Percentiles rank a stretch among this genome's conserved stretches.
Evolutionary conservation across 2,888 invertebrate species (phyloP).

Genomic region (Orthosia gothica): DNA sequence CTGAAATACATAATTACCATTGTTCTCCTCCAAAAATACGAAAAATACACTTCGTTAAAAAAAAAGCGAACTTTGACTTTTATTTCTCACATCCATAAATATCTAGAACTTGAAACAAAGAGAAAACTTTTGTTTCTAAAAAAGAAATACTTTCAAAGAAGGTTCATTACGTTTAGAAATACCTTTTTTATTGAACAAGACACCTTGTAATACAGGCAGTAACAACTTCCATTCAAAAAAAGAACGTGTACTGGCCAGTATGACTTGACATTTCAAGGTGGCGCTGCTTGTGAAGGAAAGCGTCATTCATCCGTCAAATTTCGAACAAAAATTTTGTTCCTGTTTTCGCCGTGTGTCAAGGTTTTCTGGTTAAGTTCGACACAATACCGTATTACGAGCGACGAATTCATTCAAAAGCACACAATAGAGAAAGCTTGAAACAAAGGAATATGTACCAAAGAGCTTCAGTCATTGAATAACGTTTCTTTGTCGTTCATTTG

Average conservation of each 20-base stretch:
- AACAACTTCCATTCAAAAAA: conserved; percentile 30
- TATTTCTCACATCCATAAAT: conserved; percentile 1
- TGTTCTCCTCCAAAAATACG: neutral
- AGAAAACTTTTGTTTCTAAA: conserved; percentile 16
- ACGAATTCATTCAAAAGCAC: conserved; percentile 29
- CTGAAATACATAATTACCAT: neutral
- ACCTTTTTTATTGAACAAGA: conserved; percentile 20
- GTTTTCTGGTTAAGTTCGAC: conserved; percentile 14
- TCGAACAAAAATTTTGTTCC: conserved; percentile 25
- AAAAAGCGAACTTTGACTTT: neutral
- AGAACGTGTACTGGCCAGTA: neutral
- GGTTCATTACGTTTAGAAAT: conserved; percentile 19
- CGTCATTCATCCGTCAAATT: conserved; percentile 11
- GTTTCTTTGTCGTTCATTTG: conserved; percentile 33
- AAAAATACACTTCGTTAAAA: neutral
- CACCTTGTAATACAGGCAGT: conserved; percentile 25
- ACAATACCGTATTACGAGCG: conserved; percentile 22
- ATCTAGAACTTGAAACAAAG: conserved; percentile 33
- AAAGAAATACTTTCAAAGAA: conserved; percentile 23
- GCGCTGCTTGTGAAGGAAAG: conserved; percentile 30
- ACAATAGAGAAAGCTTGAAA: conserved; percentile 32
- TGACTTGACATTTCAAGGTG: neutral
- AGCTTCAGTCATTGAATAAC: conserved; percentile 30
- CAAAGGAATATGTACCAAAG: conserved; percentile 44
- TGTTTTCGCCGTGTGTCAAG: conserved; percentile 23